phyloP scores from a whole-genome alignment of 2,888 invertebrate species.

The Drosophila imparisetae region DNA sequence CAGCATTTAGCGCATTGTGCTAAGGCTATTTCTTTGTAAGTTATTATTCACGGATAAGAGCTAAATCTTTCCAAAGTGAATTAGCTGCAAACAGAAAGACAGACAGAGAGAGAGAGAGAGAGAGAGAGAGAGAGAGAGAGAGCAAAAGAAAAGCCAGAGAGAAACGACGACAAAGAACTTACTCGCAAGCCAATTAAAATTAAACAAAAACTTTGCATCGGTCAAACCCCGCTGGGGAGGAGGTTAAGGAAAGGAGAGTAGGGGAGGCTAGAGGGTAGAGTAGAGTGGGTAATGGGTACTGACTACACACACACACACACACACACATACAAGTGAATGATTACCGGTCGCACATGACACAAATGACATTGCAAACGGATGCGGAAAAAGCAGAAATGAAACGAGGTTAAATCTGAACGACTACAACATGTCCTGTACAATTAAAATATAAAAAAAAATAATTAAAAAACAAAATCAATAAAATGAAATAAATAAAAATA shows the following conservation, averaged over 20 bases:
- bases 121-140: background rate
- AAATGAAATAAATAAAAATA: background rate
- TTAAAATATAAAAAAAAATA: too few relatives aligned
- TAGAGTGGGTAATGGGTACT: background rate
- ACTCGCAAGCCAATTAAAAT: constrained; percentile 63
- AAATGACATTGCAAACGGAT: constrained; percentile 78
- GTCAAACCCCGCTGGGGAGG: constrained; percentile 12
- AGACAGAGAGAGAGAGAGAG: background rate
- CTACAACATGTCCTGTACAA: constrained; percentile 9
- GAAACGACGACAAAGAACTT: constrained; percentile 41
- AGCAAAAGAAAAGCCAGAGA: constrained; percentile 4
- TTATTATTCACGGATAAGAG: constrained; percentile 20
- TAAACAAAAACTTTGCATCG: constrained; percentile 54
- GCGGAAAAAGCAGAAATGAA: constrained; percentile 62
- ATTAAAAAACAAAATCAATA: background rate
- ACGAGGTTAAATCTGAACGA: background rate
- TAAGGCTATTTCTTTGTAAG: constrained; percentile 10
- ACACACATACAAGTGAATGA: constrained; percentile 57
- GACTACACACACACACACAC: background rate
- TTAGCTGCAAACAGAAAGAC: constrained; percentile 28
- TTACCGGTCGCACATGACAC: constrained; percentile 66
- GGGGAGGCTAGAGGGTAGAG: background rate
- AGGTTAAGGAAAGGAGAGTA: background rate
- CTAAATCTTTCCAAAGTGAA: constrained; percentile 42
- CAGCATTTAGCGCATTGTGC: constrained; percentile 28